Conservation (phyloP, 2,797 vertebrate genomes). For the Chiroxiphia lanceolata region DNA sequence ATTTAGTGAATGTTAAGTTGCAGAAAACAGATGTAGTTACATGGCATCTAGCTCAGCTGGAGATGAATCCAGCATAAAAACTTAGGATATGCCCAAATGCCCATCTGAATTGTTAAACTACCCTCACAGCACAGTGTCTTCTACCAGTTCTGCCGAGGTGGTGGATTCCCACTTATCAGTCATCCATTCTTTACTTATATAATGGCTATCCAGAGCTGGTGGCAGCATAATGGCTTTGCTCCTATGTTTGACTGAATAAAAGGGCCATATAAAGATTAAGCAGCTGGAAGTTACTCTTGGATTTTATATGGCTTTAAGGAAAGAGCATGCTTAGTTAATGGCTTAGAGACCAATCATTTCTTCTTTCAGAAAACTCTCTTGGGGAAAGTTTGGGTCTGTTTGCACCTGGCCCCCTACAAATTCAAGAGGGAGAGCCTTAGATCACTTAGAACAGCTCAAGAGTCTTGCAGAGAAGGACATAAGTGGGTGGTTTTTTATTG, state of each 20-base stretch:
- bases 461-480: not conserved
- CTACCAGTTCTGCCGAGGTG: not conserved
- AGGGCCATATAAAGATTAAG: not conserved
- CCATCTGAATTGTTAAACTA: not conserved
- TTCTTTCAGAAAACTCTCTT: not conserved
- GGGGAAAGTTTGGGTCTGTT: not conserved
- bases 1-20: not conserved
- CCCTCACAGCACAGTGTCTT: not conserved
- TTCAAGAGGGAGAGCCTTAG: not conserved
- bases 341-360: not conserved
- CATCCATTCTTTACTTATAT: not conserved
- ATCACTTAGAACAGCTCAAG: not conserved
- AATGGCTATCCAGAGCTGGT: not conserved
- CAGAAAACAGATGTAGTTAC: not conserved
- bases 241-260: not conserved
- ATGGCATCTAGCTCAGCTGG: not conserved
- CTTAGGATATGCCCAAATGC: not conserved
- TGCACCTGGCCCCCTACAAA: not conserved
- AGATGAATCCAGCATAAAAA: not conserved
- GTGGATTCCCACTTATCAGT: not conserved
- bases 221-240: not conserved
- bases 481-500: not conserved
- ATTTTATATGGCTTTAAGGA: not conserved
- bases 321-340: not conserved
- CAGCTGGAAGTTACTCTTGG: not conserved